phyloP scores from a whole-genome alignment of 1,140 invertebrate species.

The Drosophila seguyi region DNA sequence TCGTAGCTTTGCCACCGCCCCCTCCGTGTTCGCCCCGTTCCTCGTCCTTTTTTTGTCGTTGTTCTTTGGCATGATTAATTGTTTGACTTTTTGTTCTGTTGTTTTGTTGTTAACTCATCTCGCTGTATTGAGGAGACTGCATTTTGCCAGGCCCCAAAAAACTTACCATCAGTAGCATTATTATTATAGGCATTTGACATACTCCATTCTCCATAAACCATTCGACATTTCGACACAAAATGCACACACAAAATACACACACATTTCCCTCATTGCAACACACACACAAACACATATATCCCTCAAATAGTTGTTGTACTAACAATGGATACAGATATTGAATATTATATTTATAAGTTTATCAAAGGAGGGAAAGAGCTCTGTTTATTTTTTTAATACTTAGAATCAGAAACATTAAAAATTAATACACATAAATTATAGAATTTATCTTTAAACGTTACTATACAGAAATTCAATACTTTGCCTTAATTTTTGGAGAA shows the following conservation, averaged over 20 bases:
- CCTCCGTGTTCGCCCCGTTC: background rate
- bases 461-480: too few relatives aligned
- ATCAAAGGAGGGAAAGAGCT: too few relatives aligned
- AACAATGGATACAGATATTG: background rate
- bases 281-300: background rate
- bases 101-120: conserved; percentile 46
- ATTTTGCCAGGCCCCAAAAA: conserved; percentile 22
- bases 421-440: background rate
- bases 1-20: conserved; percentile 21
- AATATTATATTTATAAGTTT: background rate
- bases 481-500: background rate
- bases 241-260: conserved; percentile 34
- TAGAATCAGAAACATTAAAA: background rate
- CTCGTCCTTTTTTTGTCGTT: conserved; percentile 18
- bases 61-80: conserved; percentile 50
- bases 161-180: conserved; percentile 7
- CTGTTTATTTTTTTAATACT: too few relatives aligned
- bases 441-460: background rate
- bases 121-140: conserved; percentile 13
- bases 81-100: conserved; percentile 35
- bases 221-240: conserved; percentile 24
- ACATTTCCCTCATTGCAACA: conserved; percentile 29
- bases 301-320: conserved; percentile 36
- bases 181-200: conserved; percentile 36
- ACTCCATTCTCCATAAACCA: conserved; percentile 13